phyloP scores from a whole-genome alignment of 2,888 invertebrate species.

The Hydropsyche betteni region DNA sequence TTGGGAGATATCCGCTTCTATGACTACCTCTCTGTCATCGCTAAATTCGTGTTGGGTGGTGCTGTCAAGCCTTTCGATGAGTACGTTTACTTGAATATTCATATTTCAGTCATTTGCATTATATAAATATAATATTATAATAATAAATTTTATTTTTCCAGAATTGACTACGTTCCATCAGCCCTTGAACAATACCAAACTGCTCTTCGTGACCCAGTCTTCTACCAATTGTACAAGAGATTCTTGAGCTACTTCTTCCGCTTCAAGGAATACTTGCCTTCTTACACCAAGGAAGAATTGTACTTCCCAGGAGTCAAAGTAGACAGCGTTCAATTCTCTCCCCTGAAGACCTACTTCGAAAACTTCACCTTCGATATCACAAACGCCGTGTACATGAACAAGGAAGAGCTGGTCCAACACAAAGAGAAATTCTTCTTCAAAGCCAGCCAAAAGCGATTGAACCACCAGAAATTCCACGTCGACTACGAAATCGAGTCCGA shows the following conservation, averaged over 20 bases:
- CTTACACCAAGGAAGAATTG: slow-evolving; percentile 69
- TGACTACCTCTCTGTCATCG: slow-evolving; percentile 68
- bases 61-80: slow-evolving; percentile 56
- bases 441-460: slow-evolving; percentile 74
- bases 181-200: slow-evolving; percentile 72
- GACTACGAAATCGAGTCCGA: slow-evolving; percentile 70
- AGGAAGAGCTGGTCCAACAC: slow-evolving; percentile 58
- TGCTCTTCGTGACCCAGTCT: slow-evolving; percentile 75
- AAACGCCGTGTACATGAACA: slow-evolving; percentile 61
- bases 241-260: slow-evolving; percentile 67
- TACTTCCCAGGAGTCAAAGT: slow-evolving; percentile 70
- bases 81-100: slow-evolving; percentile 53
- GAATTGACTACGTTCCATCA: slow-evolving; percentile 64
- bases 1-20: slow-evolving; percentile 59
- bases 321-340: slow-evolving; percentile 69
- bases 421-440: slow-evolving; percentile 62
- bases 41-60: slow-evolving; percentile 61
- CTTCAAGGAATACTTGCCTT: slow-evolving; percentile 68
- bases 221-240: slow-evolving; percentile 74
- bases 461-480: slow-evolving; percentile 74
- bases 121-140: neutral
- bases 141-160: slow-evolving; percentile 53
- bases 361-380: slow-evolving; percentile 70
- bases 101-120: neutral
- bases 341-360: slow-evolving; percentile 73